Evolutionary conservation across 2,113 vertebrate species (phyloP).

Genomic region (Hypanus sabinus): DNA sequence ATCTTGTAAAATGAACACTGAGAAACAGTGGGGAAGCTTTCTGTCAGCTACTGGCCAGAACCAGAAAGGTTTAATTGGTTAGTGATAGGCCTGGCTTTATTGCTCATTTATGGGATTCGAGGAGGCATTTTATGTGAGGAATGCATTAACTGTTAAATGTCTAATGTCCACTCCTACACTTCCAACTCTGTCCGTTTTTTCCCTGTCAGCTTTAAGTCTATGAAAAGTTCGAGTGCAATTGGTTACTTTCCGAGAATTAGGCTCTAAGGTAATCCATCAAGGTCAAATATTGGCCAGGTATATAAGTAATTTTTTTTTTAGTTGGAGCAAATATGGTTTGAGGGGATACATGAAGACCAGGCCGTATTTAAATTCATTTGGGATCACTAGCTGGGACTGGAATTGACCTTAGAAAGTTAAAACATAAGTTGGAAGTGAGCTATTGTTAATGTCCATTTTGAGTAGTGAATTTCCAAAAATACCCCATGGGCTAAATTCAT

Average conservation of each 20-base stretch:
- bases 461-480: not conserved
- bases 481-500: not conserved
- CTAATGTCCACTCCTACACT: not conserved
- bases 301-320: not conserved
- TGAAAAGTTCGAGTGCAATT: no score
- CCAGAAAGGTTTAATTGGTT: not conserved
- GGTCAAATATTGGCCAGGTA: not conserved
- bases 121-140: not conserved
- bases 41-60: not conserved
- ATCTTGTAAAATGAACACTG: no score
- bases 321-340: not conserved
- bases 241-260: not conserved
- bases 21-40: not conserved
- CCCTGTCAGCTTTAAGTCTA: not conserved
- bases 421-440: not conserved
- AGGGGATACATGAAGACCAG: not conserved
- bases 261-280: not conserved
- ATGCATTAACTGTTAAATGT: not conserved
- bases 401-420: not conserved
- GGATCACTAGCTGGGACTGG: not conserved
- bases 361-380: not conserved
- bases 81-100: not conserved
- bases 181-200: not conserved
- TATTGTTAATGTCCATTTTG: not conserved
- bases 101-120: not conserved